Percentiles rank a stretch among this genome's conserved stretches.
Evolutionary conservation across 2,888 invertebrate genomes (phyloP).

Genomic region (Herminia tarsipennalis): DNA sequence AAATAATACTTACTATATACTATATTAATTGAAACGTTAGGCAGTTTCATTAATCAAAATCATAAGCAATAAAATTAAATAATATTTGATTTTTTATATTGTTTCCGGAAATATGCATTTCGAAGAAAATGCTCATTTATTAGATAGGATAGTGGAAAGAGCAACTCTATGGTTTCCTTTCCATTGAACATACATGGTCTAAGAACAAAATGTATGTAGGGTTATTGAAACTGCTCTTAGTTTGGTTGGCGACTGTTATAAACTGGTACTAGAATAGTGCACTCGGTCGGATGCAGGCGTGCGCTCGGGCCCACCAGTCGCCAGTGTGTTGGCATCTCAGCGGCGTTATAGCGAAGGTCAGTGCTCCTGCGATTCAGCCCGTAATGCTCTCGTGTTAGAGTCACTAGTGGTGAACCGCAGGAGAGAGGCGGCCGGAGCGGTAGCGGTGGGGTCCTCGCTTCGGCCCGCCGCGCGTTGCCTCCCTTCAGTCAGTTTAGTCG

Average conservation of each 20-base stretch:
- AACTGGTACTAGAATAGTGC: constrained; percentile 56
- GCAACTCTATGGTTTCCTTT: not conserved
- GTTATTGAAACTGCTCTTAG: constrained; percentile 18
- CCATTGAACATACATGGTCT: too few species aligned
- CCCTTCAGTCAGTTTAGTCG: constrained; percentile 77
- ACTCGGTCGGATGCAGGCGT: constrained; percentile 60
- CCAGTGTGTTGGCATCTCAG: constrained; percentile 50
- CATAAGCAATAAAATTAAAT: too few species aligned
- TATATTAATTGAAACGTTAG: not conserved
- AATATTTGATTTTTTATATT: too few species aligned
- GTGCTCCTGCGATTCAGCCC: constrained; percentile 79
- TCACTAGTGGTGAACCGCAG: constrained; percentile 71
- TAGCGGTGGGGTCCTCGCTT: constrained; percentile 77
- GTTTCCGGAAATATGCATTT: too few species aligned
- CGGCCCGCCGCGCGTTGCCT: constrained; percentile 65
- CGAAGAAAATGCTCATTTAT: too few species aligned
- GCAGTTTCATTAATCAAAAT: not conserved
- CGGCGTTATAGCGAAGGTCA: constrained; percentile 71
- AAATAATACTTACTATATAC: too few species aligned
- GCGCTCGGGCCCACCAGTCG: constrained; percentile 56
- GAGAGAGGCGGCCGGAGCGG: constrained; percentile 72
- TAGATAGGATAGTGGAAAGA: too few species aligned
- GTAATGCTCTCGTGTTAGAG: constrained; percentile 78
- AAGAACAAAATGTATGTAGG: not conserved
- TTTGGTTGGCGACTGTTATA: constrained; percentile 40